Base-by-base conservation (phyloP, 2,113 vertebrate species). In the Mixornis gularis region DNA sequence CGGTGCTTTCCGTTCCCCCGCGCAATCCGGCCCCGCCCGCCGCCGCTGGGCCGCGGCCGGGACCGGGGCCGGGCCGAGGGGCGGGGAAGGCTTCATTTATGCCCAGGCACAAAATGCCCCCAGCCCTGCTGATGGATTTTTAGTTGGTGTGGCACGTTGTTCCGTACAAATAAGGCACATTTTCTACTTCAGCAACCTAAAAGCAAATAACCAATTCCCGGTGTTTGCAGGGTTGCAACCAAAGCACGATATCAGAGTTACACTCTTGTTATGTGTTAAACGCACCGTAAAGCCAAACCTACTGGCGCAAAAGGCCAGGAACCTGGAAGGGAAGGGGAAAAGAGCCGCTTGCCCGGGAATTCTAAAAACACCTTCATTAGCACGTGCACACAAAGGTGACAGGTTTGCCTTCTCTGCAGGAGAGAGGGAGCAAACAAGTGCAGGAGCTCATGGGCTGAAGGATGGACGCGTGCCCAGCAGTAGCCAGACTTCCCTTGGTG, bases 1-100 rank as follows among this genome's bases (percentile, higher is more conserved):
- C 77, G 48, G 25, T 73, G 87, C 76, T 93, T 94, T 90, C 88
- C 73, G 96, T 95, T 95, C 95, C 95, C 63, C 68, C 18, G 48
- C 65, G 12, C 43, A 41, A 66, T 29, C 1, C 56, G 52, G 80
- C 51, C 71, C 88, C 63, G 8, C 78, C 56, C 44, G 17, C 73
- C 34, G 38, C 34, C 20, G 29, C 43, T 1, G 15, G 59, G 55
- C 34, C 27, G 46, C 2, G 1, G 55, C 60, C 27, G 46, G 1
- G 1, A 44, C 60, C 3, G 41, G 24, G 10, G 24, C 2, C 5
- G 1, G 10, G 24, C 2, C 5, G 1, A 7, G 12, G 34, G 12
- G 6, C 6, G 12, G 20, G 21, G 25, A 6, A 9, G 10, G 26
- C 1, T 10, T n/a, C n/a, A 0, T 17, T 14, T 17, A 13, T 49